Evolutionary conservation across 2,797 vertebrate genomes (phyloP).

Genomic region (Alauda arvensis): DNA sequence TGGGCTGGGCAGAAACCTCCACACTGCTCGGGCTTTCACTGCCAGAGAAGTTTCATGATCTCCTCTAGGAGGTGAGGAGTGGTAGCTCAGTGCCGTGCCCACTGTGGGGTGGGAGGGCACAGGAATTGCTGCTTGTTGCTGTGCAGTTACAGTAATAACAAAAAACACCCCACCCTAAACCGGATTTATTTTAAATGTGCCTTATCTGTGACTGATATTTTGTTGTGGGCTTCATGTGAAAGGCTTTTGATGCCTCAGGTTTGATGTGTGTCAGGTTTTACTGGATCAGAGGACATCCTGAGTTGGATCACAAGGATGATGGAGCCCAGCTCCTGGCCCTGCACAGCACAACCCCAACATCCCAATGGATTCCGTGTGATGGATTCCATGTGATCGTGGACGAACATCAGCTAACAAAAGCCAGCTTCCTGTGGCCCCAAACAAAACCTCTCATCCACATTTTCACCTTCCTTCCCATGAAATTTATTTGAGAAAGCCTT

Average conservation of each 20-base stretch:
- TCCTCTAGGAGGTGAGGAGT: not conserved
- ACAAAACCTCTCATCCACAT: not conserved
- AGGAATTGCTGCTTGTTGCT: not conserved
- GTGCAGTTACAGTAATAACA: not conserved
- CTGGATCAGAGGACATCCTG: not conserved
- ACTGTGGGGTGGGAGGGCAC: not conserved
- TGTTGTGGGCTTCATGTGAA: not conserved
- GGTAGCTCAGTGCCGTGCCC: not conserved
- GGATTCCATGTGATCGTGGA: no score
- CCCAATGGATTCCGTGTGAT: not conserved
- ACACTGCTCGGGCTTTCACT: not conserved
- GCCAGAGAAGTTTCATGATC: not conserved
- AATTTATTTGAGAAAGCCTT: not conserved
- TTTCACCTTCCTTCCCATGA: not conserved
- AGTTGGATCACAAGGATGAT: not conserved
- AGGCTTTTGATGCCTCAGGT: not conserved
- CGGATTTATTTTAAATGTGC: not conserved
- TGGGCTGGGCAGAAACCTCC: not conserved
- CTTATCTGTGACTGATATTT: not conserved
- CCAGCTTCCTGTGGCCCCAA: not conserved
- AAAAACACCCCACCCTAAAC: fast-evolving
- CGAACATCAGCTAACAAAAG: not conserved
- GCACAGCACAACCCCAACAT: not conserved
- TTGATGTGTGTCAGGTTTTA: not conserved
- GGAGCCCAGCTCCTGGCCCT: fast-evolving